phyloP scores from a whole-genome alignment of 1,140 invertebrate species.

The Polypedilum pembai region DNA sequence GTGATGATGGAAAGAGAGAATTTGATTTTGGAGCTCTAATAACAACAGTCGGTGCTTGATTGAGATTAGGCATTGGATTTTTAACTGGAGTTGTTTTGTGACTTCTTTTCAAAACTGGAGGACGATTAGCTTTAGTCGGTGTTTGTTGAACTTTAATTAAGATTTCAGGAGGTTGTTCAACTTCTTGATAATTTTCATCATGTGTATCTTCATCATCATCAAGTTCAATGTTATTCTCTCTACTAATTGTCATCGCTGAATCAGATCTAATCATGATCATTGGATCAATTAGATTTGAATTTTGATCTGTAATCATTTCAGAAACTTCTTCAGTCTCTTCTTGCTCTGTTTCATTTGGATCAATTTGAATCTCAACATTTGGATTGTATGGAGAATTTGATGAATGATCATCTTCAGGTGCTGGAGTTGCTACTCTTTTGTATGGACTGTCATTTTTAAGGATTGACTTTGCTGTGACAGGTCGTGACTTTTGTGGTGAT shows the following conservation, averaged over 20 bases:
- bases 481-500: not conserved
- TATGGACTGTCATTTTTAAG: constrained; percentile 19
- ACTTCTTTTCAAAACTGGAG: not conserved
- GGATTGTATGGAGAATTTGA: not conserved
- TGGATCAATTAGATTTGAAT: not conserved
- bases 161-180: not conserved
- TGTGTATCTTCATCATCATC: not conserved
- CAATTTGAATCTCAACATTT: not conserved
- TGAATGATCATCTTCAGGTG: not conserved
- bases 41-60: constrained; percentile 26
- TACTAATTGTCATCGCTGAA: not conserved
- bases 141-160: not conserved
- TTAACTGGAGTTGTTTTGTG: constrained; percentile 30
- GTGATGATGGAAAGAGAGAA: constrained; percentile 36
- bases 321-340: not conserved
- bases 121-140: not conserved
- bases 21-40: not conserved
- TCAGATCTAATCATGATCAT: not conserved
- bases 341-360: not conserved
- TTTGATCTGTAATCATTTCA: not conserved
- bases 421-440: not conserved
- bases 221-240: not conserved
- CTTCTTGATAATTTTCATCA: not conserved
- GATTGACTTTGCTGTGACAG: not conserved
- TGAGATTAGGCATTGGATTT: constrained; percentile 34